Evolutionary conservation across 2,113 vertebrate species (phyloP), one percentile per base, ranked within the genome.

Genomic region (Otus sunia): DNA sequence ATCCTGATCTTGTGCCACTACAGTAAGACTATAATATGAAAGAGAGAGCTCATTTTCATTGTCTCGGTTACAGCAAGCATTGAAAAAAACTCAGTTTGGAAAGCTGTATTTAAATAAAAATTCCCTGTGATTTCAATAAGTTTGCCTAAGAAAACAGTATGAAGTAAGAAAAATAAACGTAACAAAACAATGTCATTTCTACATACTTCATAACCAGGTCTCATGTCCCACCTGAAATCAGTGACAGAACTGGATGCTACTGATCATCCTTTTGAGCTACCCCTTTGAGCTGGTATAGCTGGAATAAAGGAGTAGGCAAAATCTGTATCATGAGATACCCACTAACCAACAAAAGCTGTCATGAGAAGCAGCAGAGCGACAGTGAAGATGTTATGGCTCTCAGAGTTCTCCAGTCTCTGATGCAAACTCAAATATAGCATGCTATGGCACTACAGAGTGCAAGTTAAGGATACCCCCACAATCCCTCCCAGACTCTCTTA

Each of bases 351-450:
- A 39, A 37, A 56, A 14, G 9, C 29, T 76, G 63, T 43, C 23
- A 36, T 18, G 30, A 49, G 64, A 36, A 60, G 34, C 63, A 80
- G 36, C 49, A 72, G 53, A 52, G 23, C 34, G 34, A 8, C 5
- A 18, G 2, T 52, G 36, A 55, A 43, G 30, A 16, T 0, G 0
- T 12, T 32, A 21, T 0, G 0, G 20, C 13, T 74, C 59, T 77
- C 12, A 22, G 53, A 32, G 26, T 15, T 91, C 34, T 86, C 9
- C 41, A 34, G 20, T 77, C 36, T 32, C 20, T 20, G 13, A 0
- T 0, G 2, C 39, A 80, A 52, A 49, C 55, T 80, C 53, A 83
- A 52, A 83, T 2, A 1, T 10, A 53, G 11, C 5, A 16, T 34
- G 27, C 34, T 41, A 22, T 36, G 20, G 32, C n/a, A 74, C 15